Conservation (phyloP, 2,797 vertebrate genomes). For the Kryptopterus vitreolus region DNA sequence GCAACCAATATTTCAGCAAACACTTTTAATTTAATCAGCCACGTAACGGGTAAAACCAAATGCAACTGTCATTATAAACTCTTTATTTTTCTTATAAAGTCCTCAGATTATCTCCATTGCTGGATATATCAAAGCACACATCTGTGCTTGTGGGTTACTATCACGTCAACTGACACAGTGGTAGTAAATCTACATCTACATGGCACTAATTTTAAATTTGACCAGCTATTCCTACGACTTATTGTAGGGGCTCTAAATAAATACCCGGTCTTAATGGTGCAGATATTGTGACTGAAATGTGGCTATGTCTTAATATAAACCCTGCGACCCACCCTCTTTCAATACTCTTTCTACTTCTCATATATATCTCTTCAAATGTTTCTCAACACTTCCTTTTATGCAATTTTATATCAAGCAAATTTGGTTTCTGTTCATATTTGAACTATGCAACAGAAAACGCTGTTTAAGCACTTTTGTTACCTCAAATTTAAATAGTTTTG, state of each 20-base stretch:
- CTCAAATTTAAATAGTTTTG: not conserved
- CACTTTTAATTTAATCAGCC: not conserved
- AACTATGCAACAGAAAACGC: not conserved
- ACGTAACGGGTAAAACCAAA: not conserved
- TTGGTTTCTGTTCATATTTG: not conserved
- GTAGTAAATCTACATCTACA: not conserved
- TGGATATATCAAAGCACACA: not conserved
- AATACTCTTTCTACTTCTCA: not conserved
- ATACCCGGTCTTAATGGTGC: not conserved
- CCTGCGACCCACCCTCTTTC: not conserved
- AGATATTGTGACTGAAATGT: not conserved
- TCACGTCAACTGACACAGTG: not conserved
- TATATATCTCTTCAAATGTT: not conserved
- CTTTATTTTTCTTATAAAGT: no score
- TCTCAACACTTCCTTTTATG: conserved; percentile 14
- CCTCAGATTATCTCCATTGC: no score
- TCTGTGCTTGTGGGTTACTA: not conserved
- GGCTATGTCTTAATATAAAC: not conserved
- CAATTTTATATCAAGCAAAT: not conserved
- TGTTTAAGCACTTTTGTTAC: not conserved
- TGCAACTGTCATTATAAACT: no score
- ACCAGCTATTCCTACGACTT: not conserved
- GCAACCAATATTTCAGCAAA: not conserved
- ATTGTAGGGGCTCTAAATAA: not conserved
- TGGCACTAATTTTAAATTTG: not conserved